phyloP scores from a whole-genome alignment of 2,888 invertebrate genomes.

The Odontocolon sp. region DNA sequence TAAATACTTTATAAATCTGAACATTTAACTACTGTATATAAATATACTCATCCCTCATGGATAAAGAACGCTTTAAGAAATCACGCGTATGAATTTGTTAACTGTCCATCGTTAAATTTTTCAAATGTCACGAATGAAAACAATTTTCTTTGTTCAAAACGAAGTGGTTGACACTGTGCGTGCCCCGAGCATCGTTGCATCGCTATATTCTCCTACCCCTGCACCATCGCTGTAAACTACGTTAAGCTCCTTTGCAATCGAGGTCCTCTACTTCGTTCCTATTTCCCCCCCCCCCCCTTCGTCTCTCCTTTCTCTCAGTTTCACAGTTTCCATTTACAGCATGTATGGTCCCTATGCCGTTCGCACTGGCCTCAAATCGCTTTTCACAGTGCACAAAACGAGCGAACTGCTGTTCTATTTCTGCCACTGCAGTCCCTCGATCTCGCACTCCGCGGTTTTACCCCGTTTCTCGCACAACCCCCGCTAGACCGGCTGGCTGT shows the following conservation, averaged over 20 bases:
- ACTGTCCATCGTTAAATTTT: too few relatives aligned
- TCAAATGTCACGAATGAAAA: too few relatives aligned
- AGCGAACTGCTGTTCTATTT: constrained; percentile 21
- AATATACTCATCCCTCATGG: too few relatives aligned
- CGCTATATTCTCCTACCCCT: background rate
- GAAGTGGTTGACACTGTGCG: too few relatives aligned
- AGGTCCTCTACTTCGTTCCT: constrained; percentile 13
- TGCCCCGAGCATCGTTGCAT: background rate
- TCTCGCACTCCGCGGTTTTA: background rate
- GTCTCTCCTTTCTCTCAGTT: background rate
- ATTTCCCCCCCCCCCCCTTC: constrained; percentile 3
- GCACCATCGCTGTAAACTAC: constrained; percentile 3
- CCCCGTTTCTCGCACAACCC: constrained; percentile 13
- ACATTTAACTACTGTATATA: too few relatives aligned
- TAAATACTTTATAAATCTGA: too few relatives aligned
- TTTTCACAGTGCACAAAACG: constrained; percentile 15
- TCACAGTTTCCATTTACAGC: constrained; percentile 34
- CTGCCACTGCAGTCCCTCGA: background rate
- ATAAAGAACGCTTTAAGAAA: too few relatives aligned
- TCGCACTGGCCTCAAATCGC: constrained; percentile 1
- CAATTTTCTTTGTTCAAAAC: too few relatives aligned
- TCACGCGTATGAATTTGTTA: too few relatives aligned
- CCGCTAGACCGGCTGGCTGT: constrained; percentile 30
- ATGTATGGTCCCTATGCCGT: background rate
- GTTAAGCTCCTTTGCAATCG: constrained; percentile 16